Percentiles rank a stretch among this genome's conserved stretches.
Conservation (phyloP, 2,113 vertebrate species). For the Prionailurus viverrinus region DNA sequence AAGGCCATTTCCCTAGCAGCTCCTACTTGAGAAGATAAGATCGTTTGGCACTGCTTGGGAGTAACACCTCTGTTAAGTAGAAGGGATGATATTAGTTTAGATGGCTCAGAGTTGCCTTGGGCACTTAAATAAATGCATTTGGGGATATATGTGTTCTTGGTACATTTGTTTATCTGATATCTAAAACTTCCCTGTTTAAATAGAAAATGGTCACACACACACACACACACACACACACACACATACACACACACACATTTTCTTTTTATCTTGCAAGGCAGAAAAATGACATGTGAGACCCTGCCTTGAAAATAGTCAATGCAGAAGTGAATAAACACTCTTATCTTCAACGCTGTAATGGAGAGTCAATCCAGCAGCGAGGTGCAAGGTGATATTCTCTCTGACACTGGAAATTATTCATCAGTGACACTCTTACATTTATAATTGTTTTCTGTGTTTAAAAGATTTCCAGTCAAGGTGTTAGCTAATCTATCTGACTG, state of each 20-base stretch:
- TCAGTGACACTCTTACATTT: background rate
- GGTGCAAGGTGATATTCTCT: conserved; percentile 14
- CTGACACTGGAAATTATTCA: conserved; percentile 14
- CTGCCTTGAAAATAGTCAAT: conserved; percentile 25
- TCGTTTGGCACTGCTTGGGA: background rate
- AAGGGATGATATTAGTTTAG: background rate
- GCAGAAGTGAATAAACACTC: conserved; percentile 52
- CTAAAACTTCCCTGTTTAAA: conserved; percentile 64
- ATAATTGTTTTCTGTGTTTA: conserved; percentile 15
- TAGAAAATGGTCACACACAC: conserved; percentile 52
- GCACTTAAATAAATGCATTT: conserved; percentile 53
- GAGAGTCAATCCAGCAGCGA: background rate
- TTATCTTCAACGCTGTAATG: conserved; percentile 12
- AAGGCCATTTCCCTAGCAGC: background rate
- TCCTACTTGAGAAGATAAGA: background rate
- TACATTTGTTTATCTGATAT: conserved; percentile 57
- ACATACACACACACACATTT: background rate
- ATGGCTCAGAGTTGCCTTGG: background rate
- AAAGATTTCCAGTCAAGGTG: background rate
- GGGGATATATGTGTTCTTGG: background rate
- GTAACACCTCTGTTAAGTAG: background rate
- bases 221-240: too few relatives aligned
- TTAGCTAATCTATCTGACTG: background rate
- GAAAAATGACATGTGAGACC: conserved; percentile 41
- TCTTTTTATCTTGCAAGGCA: conserved; percentile 67